phyloP scores from a whole-genome alignment of 2,797 vertebrate species.

The Lagocephalus sceleratus region DNA sequence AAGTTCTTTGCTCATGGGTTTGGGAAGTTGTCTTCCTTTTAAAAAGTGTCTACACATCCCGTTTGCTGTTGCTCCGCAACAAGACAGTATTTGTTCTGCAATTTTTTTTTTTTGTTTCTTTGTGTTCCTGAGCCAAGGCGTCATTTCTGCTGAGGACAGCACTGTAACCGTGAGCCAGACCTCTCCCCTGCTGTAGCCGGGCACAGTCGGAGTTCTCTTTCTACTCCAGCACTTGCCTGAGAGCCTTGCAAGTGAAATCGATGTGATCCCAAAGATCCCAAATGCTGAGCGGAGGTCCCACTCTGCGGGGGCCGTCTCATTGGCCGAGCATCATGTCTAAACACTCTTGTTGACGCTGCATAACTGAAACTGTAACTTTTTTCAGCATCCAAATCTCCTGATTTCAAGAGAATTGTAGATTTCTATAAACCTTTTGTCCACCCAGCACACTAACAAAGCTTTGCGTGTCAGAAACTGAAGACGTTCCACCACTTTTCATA shows the following conservation, averaged over 20 bases:
- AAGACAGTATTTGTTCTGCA: slow-evolving; percentile 27
- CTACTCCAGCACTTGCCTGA: slow-evolving; percentile 14
- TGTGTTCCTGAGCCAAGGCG: slow-evolving; percentile 35
- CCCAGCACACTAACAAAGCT: too few relatives aligned
- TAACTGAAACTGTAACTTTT: too few relatives aligned
- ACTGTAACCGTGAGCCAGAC: slow-evolving; percentile 58
- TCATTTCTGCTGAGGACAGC: slow-evolving; percentile 55
- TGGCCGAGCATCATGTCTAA: slow-evolving; percentile 3
- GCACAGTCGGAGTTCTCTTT: slow-evolving; percentile 46
- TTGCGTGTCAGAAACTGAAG: neutral
- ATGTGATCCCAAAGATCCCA: slow-evolving; percentile 12
- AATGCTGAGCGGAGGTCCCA: too few relatives aligned
- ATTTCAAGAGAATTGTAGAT: neutral
- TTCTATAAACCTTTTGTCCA: too few relatives aligned
- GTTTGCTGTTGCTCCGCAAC: slow-evolving; percentile 12
- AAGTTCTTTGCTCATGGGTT: neutral
- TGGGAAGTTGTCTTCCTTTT: slow-evolving; percentile 24
- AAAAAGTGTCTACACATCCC: slow-evolving; percentile 26
- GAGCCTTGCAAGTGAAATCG: slow-evolving; percentile 31
- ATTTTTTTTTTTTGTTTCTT: slow-evolving; percentile 48
- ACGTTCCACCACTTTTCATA: neutral
- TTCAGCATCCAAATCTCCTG: neutral
- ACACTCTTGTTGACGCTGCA: too few relatives aligned
- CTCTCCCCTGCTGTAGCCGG: slow-evolving; percentile 37
- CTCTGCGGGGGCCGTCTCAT: slow-evolving; percentile 8